These are phyloP conservation scores for Ailuropoda melanoleuca DNA, from an alignment of 2,113 vertebrate genomes.

Conservation along the genomic window DNA sequence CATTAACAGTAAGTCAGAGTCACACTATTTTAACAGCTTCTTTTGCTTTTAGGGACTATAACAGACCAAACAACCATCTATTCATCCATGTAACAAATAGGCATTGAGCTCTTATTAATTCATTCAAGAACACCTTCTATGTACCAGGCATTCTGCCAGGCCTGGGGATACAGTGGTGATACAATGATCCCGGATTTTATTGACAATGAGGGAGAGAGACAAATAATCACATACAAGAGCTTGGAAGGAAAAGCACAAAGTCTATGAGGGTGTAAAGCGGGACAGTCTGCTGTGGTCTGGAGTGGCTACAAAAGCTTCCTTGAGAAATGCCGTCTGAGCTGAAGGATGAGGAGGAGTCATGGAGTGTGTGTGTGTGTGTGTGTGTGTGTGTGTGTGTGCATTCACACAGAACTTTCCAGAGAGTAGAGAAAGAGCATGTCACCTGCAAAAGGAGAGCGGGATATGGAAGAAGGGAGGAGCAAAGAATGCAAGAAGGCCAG, in stretches of 20 bases:
- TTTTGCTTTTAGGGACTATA: constrained; percentile 75
- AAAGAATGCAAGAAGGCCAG: background rate
- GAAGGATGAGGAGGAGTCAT: background rate
- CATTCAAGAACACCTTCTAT: constrained; percentile 79
- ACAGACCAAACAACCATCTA: constrained; percentile 75
- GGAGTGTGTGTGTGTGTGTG: background rate
- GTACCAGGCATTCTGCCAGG: constrained; percentile 70
- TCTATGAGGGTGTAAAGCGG: background rate
- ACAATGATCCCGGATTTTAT: constrained; percentile 70
- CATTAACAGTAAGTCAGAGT: constrained; percentile 70
- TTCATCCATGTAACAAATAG: constrained; percentile 76
- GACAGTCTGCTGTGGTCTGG: background rate
- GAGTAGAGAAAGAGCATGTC: background rate
- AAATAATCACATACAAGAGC: constrained; percentile 54
- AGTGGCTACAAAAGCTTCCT: background rate
- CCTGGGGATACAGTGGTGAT: constrained; percentile 57
- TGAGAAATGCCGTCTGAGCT: constrained; percentile 1
- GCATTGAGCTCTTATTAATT: constrained; percentile 76
- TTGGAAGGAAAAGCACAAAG: constrained; percentile 20
- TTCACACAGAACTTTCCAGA: background rate
- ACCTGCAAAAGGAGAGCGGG: background rate
- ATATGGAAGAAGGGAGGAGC: background rate
- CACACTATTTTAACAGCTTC: constrained; percentile 75
- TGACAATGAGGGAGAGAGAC: constrained; percentile 62
- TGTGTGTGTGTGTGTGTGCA: rapidly evolving